Conservation (phyloP, 2,888 invertebrate species). For the Brachylomia viminalis region DNA sequence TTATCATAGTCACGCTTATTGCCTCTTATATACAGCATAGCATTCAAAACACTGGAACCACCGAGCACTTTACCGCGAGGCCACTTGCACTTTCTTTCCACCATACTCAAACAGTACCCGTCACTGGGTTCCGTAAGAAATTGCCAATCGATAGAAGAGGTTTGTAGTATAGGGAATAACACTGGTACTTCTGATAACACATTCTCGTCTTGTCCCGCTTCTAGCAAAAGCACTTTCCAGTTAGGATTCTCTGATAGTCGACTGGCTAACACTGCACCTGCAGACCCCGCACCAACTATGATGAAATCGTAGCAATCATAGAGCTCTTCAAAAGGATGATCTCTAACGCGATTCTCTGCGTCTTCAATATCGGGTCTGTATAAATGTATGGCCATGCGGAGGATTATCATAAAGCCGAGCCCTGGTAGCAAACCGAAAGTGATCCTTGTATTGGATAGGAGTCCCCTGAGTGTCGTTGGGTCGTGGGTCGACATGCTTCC, state of each 20-base stretch:
- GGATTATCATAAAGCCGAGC: constrained; percentile 91
- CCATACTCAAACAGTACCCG: constrained; percentile 92
- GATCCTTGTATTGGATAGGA: constrained; percentile 92
- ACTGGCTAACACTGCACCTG: constrained; percentile 95
- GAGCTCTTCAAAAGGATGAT: constrained; percentile 89
- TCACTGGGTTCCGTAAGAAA: constrained; percentile 94
- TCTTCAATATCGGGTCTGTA: constrained; percentile 94
- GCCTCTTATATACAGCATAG: constrained; percentile 97
- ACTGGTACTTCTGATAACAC: constrained; percentile 93
- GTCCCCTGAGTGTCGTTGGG: constrained; percentile 77
- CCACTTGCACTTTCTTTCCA: constrained; percentile 92
- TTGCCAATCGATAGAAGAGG: constrained; percentile 95
- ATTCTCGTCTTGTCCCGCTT: constrained; percentile 95
- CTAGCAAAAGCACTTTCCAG: constrained; percentile 94
- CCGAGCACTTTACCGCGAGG: constrained; percentile 95
- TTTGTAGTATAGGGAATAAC: constrained; percentile 93
- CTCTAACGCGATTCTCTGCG: constrained; percentile 90
- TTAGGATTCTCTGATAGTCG: constrained; percentile 93
- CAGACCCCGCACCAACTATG: constrained; percentile 95
- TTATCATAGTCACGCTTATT: constrained; percentile 95
- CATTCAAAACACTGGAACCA: constrained; percentile 96
- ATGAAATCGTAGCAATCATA: constrained; percentile 94
- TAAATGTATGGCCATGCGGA: constrained; percentile 92
- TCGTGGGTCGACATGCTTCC: constrained; percentile 76
- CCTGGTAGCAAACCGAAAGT: constrained; percentile 92